Base-by-base conservation (phyloP, 2,888 invertebrate genomes). In the Leptopilina myrica region DNA sequence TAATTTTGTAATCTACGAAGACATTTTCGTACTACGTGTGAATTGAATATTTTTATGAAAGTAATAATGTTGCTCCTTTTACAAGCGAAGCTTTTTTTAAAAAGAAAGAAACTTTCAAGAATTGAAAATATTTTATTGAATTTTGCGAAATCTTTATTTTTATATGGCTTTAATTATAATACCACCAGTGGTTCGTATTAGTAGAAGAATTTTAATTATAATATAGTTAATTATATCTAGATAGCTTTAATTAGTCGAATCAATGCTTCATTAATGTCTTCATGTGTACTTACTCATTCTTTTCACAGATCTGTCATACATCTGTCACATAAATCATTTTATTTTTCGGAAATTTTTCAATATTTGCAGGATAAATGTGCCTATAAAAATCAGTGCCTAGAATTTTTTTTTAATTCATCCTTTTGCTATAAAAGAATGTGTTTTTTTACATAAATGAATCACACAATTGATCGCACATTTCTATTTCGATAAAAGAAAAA, bases 111-210 rank as follows among this genome's bases (percentile, higher is more conserved):
- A 33, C 33, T 33, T 62, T 43, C 43, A 1, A 43, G 3, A 62
- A 62, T 26, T 49, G 12, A 40, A 62, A 64, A 76, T 33, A 76
- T 46, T 79, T 78, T 73, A 56, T 56, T 40, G n/a, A 79, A 79
- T 76, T 33, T 33, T 43, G 65, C 49, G 9, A 76, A 20, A 64
- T 65, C 43, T 9, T 76, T 73, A 53, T n/a, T 69, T 59, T 76
- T 64, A 43, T 46, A 64, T 64, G 26, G 64, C 14, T 64, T 64
- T 33, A 12, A 5, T n/a, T 56, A 53, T 14, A 20, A 49, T 69
- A 69, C 46, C 49, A 46, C 14, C 49, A 69, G 14, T 53, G 49
- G 26, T 69, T 53, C 3, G 46, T 69, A 69, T 56, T 53, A 73
- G 56, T 73, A 56, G 73, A 20, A 73, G 33, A 73, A 33, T 56